These are phyloP conservation scores for Apteryx mantelli DNA, from an alignment of 2,113 vertebrate genomes.

Conservation along the genomic window DNA sequence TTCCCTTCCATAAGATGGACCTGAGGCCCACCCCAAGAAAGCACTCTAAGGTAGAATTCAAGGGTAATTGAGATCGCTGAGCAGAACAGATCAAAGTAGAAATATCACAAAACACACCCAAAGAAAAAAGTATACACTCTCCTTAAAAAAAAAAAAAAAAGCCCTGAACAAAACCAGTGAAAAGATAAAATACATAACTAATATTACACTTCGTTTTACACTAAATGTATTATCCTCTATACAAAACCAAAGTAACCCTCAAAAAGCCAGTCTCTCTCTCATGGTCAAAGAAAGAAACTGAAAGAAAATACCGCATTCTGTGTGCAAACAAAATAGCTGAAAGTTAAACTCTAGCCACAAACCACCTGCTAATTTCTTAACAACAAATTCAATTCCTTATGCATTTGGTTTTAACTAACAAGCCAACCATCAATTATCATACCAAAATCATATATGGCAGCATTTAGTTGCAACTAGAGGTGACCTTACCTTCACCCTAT, in stretches of 20 bases:
- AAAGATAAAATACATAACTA: neutral
- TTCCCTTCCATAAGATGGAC: neutral
- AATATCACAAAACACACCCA: neutral
- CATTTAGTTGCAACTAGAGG: slow-evolving; percentile 7
- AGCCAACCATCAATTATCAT: slow-evolving; percentile 37
- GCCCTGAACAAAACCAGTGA: neutral
- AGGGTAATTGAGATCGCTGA: neutral
- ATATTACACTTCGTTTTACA: neutral
- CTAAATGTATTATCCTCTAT: neutral
- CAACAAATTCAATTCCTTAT: slow-evolving; percentile 1
- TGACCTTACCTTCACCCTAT: slow-evolving; percentile 76
- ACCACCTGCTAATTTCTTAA: slow-evolving; percentile 19
- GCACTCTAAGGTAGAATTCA: neutral
- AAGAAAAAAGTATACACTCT: rapidly evolving
- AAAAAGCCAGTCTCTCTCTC: neutral
- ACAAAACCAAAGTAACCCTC: neutral
- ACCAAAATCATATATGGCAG: slow-evolving; percentile 1
- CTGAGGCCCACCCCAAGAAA: neutral
- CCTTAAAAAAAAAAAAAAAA: neutral
- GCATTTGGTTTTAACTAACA: slow-evolving; percentile 48
- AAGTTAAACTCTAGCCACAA: neutral
- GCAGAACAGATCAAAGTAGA: neutral
- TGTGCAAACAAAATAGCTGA: neutral
- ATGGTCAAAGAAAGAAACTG: neutral
- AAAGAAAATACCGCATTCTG: neutral